A percentile compares a stretch with the other conserved stretches of the same genome.
These are phyloP conservation scores for Bombus picipes DNA, from an alignment of 1,140 invertebrate species.

Conservation along the genomic window DNA sequence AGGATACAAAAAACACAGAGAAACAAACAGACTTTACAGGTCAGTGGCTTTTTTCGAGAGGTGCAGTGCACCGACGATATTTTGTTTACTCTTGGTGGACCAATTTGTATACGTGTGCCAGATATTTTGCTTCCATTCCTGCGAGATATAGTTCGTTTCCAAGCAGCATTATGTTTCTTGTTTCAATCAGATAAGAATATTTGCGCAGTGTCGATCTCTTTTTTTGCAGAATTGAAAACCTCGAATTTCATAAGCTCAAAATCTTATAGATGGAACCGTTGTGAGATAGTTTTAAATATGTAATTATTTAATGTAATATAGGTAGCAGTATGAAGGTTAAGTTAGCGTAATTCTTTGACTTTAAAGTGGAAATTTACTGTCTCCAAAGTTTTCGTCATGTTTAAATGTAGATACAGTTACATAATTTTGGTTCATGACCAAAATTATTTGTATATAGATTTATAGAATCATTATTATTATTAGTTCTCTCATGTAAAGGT, in stretches of 20 bases:
- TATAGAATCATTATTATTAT: no score
- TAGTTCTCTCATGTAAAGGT: no score
- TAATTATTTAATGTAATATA: no score
- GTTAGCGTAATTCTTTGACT: not conserved
- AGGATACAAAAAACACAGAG: not conserved
- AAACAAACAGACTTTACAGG: constrained; percentile 24
- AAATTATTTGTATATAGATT: not conserved
- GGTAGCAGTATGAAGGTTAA: not conserved
- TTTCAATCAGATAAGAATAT: not conserved
- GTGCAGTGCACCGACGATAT: not conserved
- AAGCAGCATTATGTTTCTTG: not conserved
- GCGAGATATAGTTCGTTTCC: not conserved
- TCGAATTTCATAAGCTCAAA: not conserved
- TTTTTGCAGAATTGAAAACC: not conserved
- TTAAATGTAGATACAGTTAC: not conserved
- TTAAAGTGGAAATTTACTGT: not conserved
- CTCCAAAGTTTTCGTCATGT: not conserved
- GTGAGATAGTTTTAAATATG: not conserved
- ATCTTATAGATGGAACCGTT: not conserved
- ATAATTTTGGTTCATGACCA: not conserved
- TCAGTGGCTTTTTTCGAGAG: constrained; percentile 11
- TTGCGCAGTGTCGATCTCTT: not conserved
- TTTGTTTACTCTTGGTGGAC: not conserved
- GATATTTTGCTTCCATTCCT: not conserved
- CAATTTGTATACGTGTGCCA: not conserved